These are phyloP conservation scores for Aleadryas rufinucha DNA, from an alignment of 2,113 vertebrate species.

Conservation along the genomic window DNA sequence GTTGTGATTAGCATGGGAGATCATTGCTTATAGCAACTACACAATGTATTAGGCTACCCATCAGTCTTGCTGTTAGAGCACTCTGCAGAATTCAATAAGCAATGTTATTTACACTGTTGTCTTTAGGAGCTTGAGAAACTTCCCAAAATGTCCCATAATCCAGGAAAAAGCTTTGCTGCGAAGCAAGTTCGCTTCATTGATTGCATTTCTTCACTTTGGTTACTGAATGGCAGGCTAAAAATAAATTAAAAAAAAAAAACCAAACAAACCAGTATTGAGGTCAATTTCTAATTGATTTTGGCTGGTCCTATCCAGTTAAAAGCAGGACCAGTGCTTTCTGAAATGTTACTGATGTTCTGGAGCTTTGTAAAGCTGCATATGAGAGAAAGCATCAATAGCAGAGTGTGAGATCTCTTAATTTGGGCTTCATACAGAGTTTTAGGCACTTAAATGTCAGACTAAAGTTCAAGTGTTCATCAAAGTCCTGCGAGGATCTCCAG, in stretches of 20 bases:
- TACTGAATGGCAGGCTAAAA: slow-evolving; percentile 43
- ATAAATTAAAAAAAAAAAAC: not conserved
- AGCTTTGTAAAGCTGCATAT: not conserved
- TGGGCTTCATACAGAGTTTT: slow-evolving; percentile 46
- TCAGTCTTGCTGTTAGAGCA: slow-evolving; percentile 10
- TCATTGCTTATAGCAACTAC: slow-evolving; percentile 28
- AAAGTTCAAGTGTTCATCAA: slow-evolving; percentile 46
- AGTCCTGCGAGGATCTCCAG: not conserved
- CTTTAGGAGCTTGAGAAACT: not conserved
- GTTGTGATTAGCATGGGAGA: slow-evolving; percentile 27
- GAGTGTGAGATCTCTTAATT: slow-evolving; percentile 31
- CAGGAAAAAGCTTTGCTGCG: not conserved
- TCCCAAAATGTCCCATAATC: not conserved
- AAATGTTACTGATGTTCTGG: slow-evolving; percentile 6
- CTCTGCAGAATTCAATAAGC: not conserved
- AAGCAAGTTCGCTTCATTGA: not conserved
- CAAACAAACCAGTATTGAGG: not conserved
- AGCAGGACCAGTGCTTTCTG: slow-evolving; percentile 27
- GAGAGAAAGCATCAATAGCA: slow-evolving; percentile 12
- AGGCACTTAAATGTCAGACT: slow-evolving; percentile 35
- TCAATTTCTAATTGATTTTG: slow-evolving; percentile 66
- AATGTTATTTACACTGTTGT: not conserved
- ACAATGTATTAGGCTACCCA: not conserved
- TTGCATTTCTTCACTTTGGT: slow-evolving; percentile 24
- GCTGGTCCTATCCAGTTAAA: slow-evolving; percentile 44